Evolutionary conservation across 1,140 invertebrate genomes (phyloP), one percentile per base, ranked within the genome.

Genomic region (Babylonia areolata): DNA sequence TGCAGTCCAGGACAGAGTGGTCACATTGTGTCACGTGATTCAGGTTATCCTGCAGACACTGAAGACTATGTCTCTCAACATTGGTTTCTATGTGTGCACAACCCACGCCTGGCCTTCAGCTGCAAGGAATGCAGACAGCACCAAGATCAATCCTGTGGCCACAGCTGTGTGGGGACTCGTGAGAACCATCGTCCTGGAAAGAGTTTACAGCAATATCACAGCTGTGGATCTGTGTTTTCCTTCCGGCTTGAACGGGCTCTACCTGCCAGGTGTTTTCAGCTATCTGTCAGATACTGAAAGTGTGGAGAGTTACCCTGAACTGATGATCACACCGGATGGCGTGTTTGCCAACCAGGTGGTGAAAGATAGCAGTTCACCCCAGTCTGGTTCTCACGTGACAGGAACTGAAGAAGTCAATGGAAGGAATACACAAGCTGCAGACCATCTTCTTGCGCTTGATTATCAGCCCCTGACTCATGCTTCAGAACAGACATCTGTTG

Each of bases 161-260:
- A 87, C 86, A 71, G 85, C 81, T 39, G 73, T 88, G 37, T 88
- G 87, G 85, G 87, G 87, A 1, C 28, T 88, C 51, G 46, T 80
- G 28, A 33, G 87, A 54, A 84, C 85, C 28, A 51, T 85, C 17
- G 0, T 88, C 12, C 84, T 73, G 40, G 87, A 88, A 39, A 79
- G 86, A 12, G 39, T 84, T 6, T 86, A 88, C 46, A 54, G 80
- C 0, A 23, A 46, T 71, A n/a, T 87, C 37, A 78, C 71, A n/a
- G 17, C 77, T 3, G 51, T 87, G 33, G 86, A 87, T 39, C 58
- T 87, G 12, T 81, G 83, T 23, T 33, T 86, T 17, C 71, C 86
- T 17, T 51, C 33, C n/a, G 75, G 33, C 23, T 35, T 64, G 12
- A 37, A 54, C n/a, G 12, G 71, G 40, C 23, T 9, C 0, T 87